Conservation (phyloP, 1,140 invertebrate species). For the Campodea augens region DNA sequence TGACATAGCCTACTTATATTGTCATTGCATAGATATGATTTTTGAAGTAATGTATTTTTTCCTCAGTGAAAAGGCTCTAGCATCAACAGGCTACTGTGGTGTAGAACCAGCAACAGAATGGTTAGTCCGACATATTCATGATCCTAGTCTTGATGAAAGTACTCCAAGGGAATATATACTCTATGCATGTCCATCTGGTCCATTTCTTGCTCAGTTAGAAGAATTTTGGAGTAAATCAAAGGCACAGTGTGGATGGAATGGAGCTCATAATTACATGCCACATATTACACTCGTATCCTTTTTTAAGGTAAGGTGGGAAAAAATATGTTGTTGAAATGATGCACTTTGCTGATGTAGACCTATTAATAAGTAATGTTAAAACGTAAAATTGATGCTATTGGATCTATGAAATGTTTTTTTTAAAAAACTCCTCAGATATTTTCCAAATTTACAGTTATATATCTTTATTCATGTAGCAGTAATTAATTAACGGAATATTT, state of each 20-base stretch:
- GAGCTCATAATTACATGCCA: conserved; percentile 68
- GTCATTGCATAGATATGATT: no score
- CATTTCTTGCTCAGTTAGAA: conserved; percentile 43
- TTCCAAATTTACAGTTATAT: no score
- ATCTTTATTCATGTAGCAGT: no score
- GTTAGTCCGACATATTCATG: conserved; percentile 71
- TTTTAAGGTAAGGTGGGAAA: conserved; percentile 68
- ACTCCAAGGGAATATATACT: conserved; percentile 62
- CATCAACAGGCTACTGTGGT: conserved; percentile 68
- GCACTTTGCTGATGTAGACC: no score
- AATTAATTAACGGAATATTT: no score
- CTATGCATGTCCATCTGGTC: conserved; percentile 63
- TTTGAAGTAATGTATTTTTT: conserved; percentile 3
- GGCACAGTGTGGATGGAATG: conserved; percentile 57
- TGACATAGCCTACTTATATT: not conserved
- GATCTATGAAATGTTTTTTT: no score
- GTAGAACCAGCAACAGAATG: conserved; percentile 74
- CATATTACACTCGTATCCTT: conserved; percentile 76
- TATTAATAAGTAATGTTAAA: no score
- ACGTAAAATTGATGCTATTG: no score
- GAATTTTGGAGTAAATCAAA: conserved; percentile 64
- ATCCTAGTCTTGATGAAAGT: conserved; percentile 51
- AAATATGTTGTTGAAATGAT: no score
- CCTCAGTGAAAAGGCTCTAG: conserved; percentile 63
- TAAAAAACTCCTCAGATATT: no score